Evolutionary conservation across 2,113 vertebrate species (phyloP).

Genomic region (Myrmophylax atrothorax): DNA sequence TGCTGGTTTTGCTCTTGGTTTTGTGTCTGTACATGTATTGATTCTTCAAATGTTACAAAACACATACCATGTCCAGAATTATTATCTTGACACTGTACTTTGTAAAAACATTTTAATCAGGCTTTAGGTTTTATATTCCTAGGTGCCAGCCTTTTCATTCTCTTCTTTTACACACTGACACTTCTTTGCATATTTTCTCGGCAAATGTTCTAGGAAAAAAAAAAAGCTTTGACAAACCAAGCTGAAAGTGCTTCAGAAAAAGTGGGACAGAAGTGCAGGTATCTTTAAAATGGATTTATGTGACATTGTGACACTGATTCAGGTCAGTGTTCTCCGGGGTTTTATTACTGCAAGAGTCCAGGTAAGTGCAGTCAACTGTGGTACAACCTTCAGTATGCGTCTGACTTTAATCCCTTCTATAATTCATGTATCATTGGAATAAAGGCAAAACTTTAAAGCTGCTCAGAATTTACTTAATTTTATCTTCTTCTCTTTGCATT

Average conservation of each 20-base stretch:
- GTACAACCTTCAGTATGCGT: neutral
- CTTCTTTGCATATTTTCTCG: neutral
- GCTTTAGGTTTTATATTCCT: neutral
- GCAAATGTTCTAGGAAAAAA: neutral
- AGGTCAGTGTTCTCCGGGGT: neutral
- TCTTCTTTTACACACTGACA: neutral
- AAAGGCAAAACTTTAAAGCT: neutral
- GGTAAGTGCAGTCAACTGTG: neutral
- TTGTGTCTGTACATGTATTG: neutral
- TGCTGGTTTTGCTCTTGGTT: neutral
- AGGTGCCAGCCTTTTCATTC: neutral
- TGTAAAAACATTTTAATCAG: neutral
- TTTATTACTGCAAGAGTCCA: neutral
- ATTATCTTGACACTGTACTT: neutral
- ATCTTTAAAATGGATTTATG: neutral
- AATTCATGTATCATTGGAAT: neutral
- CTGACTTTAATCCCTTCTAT: neutral
- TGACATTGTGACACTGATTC: neutral
- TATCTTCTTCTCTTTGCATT: neutral
- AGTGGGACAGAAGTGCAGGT: neutral
- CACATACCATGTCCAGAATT: neutral
- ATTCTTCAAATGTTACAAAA: neutral
- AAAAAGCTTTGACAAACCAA: neutral
- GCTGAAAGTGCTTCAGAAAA: neutral
- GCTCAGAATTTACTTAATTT: neutral